phyloP scores from a whole-genome alignment of 2,113 vertebrate species.

The Myiagra hebetior region DNA sequence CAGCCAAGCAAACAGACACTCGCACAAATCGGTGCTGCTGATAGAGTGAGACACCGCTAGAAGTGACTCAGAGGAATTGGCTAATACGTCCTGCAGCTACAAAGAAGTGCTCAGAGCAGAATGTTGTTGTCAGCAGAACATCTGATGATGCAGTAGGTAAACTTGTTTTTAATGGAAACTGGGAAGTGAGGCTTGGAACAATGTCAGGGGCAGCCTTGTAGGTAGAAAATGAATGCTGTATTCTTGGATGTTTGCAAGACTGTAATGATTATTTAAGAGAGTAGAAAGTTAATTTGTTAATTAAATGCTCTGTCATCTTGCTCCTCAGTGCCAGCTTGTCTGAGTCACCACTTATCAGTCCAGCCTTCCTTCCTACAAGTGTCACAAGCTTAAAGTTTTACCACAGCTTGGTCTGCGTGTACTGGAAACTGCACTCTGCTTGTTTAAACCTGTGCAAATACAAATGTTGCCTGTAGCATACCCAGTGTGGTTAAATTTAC shows the following conservation, averaged over 20 bases:
- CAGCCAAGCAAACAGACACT: conserved; percentile 9
- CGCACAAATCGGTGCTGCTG: background rate
- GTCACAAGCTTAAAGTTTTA: background rate
- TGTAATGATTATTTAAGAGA: conserved; percentile 40
- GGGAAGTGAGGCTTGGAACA: conserved; percentile 15
- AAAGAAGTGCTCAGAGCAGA: conserved; percentile 1
- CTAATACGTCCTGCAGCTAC: background rate
- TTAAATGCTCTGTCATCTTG: conserved; percentile 37
- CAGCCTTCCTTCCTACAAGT: background rate
- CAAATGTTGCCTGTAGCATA: background rate
- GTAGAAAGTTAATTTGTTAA: conserved; percentile 45
- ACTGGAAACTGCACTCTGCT: background rate
- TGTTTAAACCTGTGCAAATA: background rate
- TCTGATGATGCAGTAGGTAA: conserved; percentile 19
- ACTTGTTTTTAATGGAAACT: conserved; percentile 32
- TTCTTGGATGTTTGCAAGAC: background rate
- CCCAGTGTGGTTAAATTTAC: background rate
- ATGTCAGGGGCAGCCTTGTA: background rate
- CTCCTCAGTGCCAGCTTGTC: conserved; percentile 27
- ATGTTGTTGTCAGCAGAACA: conserved; percentile 17
- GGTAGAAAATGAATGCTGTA: background rate
- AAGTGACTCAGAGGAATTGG: conserved; percentile 41
- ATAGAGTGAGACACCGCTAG: background rate
- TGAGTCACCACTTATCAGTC: conserved; percentile 35
- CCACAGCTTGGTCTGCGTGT: background rate